Percentiles rank a stretch among this genome's conserved stretches.
Conservation (phyloP, 2,797 vertebrate genomes). For the Orientallactaga sibirica region DNA sequence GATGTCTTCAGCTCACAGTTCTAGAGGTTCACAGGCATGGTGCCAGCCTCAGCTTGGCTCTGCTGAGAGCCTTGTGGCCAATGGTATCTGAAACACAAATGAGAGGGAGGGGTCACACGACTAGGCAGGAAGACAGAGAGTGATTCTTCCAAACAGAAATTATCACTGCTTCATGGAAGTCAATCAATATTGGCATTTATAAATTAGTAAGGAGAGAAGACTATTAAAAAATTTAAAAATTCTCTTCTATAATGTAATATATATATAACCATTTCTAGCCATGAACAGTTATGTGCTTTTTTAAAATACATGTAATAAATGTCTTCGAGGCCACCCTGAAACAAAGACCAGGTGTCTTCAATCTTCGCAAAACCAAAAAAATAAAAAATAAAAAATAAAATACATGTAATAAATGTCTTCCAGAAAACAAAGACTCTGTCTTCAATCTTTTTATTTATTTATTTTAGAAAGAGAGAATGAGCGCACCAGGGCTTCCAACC, state of each 20-base stretch:
- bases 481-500: too few species aligned
- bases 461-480: not conserved
- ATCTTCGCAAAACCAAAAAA: too few species aligned
- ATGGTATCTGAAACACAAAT: not conserved
- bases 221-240: not conserved
- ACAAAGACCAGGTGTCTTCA: too few species aligned
- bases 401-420: not conserved
- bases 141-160: constrained; percentile 31
- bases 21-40: not conserved
- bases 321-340: too few species aligned
- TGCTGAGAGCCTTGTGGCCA: not conserved
- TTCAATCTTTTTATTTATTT: too few species aligned
- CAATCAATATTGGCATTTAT: constrained; percentile 12
- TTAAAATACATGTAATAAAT: not conserved
- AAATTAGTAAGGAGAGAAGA: not conserved
- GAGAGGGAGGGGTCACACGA: too few species aligned
- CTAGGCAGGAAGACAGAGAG: not conserved
- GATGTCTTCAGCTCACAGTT: not conserved
- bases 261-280: not conserved
- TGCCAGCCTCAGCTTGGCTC: not conserved
- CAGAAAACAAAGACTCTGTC: not conserved
- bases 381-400: too few species aligned
- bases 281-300: not conserved
- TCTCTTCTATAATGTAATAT: not conserved
- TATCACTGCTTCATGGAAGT: not conserved